phyloP scores from a whole-genome alignment of 2,888 invertebrate genomes.

The Ormyrus labotus region DNA sequence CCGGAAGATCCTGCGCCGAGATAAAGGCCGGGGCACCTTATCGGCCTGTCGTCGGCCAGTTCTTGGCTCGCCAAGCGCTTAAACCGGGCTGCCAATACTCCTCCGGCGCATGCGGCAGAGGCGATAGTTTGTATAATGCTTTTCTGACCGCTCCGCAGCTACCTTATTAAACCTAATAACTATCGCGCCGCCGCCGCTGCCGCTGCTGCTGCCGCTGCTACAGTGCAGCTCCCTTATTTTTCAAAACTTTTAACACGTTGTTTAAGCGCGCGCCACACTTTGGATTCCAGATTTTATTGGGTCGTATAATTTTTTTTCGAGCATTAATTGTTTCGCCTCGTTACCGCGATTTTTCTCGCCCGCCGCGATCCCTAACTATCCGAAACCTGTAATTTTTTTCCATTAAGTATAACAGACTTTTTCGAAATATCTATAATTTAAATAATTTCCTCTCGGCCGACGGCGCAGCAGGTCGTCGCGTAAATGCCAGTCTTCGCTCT shows the following conservation, averaged over 20 bases:
- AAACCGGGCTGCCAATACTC: slow-evolving; percentile 41
- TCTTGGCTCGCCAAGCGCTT: slow-evolving; percentile 7
- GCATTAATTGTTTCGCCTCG: slow-evolving; percentile 33
- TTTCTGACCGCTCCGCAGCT: slow-evolving; percentile 42
- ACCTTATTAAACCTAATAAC: slow-evolving; percentile 48
- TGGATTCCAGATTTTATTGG: slow-evolving; percentile 53
- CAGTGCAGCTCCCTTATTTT: slow-evolving; percentile 30
- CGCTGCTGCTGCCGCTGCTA: slow-evolving; percentile 30
- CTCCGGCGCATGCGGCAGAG: not conserved
- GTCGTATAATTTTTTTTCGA: slow-evolving; percentile 36
- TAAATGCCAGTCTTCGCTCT: too few species aligned
- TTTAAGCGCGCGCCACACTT: slow-evolving; percentile 28
- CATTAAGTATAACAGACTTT: not conserved
- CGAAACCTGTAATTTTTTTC: slow-evolving; percentile 49
- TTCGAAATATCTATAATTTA: slow-evolving; percentile 30
- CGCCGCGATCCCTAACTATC: slow-evolving; percentile 3
- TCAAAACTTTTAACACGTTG: slow-evolving; percentile 45
- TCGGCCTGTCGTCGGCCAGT: slow-evolving; percentile 46
- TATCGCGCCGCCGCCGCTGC: slow-evolving; percentile 24
- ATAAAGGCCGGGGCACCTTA: slow-evolving; percentile 37
- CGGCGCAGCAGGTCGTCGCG: not conserved
- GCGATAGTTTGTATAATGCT: slow-evolving; percentile 39
- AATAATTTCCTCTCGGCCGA: slow-evolving; percentile 28
- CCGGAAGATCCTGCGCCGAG: slow-evolving; percentile 52
- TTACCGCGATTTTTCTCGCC: slow-evolving; percentile 23